Conservation (phyloP, 1,140 invertebrate genomes). For the Calephelis virginiensis region DNA sequence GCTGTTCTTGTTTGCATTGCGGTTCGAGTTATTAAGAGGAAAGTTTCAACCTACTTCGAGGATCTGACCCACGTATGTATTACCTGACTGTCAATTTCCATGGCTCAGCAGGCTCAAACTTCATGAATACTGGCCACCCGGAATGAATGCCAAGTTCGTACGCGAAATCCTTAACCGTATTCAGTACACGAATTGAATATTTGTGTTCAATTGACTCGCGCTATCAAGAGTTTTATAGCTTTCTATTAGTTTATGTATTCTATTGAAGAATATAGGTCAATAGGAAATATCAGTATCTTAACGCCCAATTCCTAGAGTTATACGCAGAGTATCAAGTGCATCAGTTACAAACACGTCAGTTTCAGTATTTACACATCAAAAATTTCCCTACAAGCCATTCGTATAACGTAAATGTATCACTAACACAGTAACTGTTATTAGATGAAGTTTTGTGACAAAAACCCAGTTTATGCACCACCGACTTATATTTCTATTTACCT, state of each 20-base stretch:
- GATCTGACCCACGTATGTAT: slow-evolving; percentile 52
- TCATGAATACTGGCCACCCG: slow-evolving; percentile 53
- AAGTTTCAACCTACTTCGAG: slow-evolving; percentile 66
- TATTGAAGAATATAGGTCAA: too few species aligned
- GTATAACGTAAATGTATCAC: too few species aligned
- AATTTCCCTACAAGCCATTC: too few species aligned
- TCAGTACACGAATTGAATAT: slow-evolving; percentile 52
- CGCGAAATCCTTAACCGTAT: slow-evolving; percentile 45
- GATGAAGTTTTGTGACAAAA: too few species aligned
- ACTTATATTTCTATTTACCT: too few species aligned
- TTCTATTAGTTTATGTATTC: background rate
- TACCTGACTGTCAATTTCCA: slow-evolving; percentile 58
- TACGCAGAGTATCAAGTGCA: background rate
- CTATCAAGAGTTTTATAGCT: slow-evolving; percentile 28
- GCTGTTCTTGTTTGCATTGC: slow-evolving; percentile 65
- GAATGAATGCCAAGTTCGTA: slow-evolving; percentile 66
- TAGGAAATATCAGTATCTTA: too few species aligned
- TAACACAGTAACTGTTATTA: too few species aligned
- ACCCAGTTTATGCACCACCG: too few species aligned
- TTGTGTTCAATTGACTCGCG: slow-evolving; percentile 49
- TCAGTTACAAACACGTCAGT: too few species aligned
- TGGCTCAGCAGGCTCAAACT: slow-evolving; percentile 50
- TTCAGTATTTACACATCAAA: too few species aligned
- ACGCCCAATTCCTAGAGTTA: background rate
- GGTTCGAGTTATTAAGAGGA: slow-evolving; percentile 53